Conservation (phyloP, 2,888 invertebrate genomes). For the Cryptosula pallasiana region DNA sequence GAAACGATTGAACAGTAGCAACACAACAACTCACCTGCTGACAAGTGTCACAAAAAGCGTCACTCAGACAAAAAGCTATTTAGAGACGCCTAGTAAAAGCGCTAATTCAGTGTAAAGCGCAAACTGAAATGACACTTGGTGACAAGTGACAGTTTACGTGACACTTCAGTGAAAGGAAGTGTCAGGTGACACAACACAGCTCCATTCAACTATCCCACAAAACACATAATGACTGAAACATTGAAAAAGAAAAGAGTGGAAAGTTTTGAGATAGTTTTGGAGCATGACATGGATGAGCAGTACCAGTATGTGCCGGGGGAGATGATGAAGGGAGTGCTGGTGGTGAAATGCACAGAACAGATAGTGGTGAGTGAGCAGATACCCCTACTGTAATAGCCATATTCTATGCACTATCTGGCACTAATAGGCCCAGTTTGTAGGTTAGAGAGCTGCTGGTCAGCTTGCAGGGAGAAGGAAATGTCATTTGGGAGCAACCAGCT, state of each 20-base stretch:
- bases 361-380: not conserved
- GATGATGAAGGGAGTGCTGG: slow-evolving; percentile 31
- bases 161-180: too few species aligned
- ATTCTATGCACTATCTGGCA: not conserved
- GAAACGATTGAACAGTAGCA: too few species aligned
- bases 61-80: too few species aligned
- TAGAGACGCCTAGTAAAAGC: too few species aligned
- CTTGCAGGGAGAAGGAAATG: slow-evolving; percentile 41
- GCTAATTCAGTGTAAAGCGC: too few species aligned
- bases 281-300: slow-evolving; percentile 53
- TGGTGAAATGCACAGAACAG: not conserved
- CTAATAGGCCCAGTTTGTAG: too few species aligned
- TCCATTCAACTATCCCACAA: too few species aligned
- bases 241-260: slow-evolving; percentile 28
- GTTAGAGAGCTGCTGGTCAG: not conserved
- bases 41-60: too few species aligned
- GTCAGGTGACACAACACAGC: not conserved
- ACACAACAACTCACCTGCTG: too few species aligned
- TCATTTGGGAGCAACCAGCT: slow-evolving; percentile 43
- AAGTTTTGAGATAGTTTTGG: slow-evolving; percentile 40
- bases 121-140: too few species aligned
- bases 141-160: too few species aligned
- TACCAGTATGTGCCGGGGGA: slow-evolving; percentile 53
- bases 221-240: slow-evolving; percentile 4
- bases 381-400: not conserved